Base-by-base conservation (phyloP, 2,888 invertebrate species). In the Acleris emargana region DNA sequence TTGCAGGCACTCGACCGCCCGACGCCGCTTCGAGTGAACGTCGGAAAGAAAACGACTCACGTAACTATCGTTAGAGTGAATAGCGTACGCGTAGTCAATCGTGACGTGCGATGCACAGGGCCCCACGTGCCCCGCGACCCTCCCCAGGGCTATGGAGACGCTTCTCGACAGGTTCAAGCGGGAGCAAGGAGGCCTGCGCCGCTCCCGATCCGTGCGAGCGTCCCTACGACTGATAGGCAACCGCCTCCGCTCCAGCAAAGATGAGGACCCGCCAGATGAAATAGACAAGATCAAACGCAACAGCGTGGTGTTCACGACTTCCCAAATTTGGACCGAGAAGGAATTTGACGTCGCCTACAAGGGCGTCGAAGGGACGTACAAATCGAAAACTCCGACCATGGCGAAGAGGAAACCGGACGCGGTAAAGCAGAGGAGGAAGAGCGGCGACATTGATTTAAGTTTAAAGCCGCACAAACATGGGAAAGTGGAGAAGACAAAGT, bases 171-270 rank as follows among this genome's bases (percentile, higher is more conserved):
- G 84, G 81, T 87, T 93, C 85, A 89, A 89, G 84, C 86, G 86
- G 81, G 91, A 91, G 83, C 89, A 89, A 80, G 89, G 88, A 79
- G 91, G 88, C 68, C 77, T 91, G 74, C 94, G 95, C 72, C 94
- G 96, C 72, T 93, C 95, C 72, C 93, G 95, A 83, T 95, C 95
- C 71, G 95, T 96, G 80, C 93, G 96, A 76, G 94, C 95, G 73
- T 95, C 95, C 72, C 87, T 96, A 73, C 94, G 95, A 72, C 84
- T 95, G 81, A 94, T 96, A 67, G 94, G 94, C 68, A 93, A 93
- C 76, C 94, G 94, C 81, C 94, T 94, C 89, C 93, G 94, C 74
- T 84, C 89, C 54, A 81, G 78, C 62, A 91, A 89, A 69, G 91
- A 90, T 73, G 91, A 89, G 57, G 87, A 86, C 64, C 70, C 83